Base-by-base conservation (phyloP, 2,888 invertebrate genomes). In the Exephanes ischioxanthus region DNA sequence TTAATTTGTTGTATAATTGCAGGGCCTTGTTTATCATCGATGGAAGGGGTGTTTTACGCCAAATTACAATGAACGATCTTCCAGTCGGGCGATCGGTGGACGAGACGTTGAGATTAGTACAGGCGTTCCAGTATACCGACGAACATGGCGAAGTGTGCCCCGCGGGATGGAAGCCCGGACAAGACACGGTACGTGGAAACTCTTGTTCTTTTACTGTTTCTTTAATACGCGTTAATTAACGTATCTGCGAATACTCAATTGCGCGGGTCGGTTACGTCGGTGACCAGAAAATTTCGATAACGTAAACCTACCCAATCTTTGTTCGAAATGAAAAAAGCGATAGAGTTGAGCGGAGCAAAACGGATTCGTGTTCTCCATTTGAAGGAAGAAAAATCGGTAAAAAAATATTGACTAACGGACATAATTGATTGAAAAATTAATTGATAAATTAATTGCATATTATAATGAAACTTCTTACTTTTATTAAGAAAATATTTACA, bases 21-120 rank as follows among this genome's bases (percentile, higher is more conserved):
- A 96, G 99, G 94, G 99, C 98, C 4, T 95, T 99, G 76, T 99
- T 99, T 92, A 99, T 99, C 80, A 98, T 99, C 92, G 99, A 99
- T 94, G 96, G 97, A 41, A 97, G 97, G 92, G 98, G 98, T 53
- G 95, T 97, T 80, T 94, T 99, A 58, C 95, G 99, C 75, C 99
- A 99, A 94, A 98, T 99, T 55, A 99, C 99, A 3, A 98, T 99
- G 98, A 99, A 99, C 94, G 99, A 99, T 95, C 95, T 99, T 87
- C 99, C 99, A 0, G 98, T 98, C 11, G 98, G 98, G 0, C 95
- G 99, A 81, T 98, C 98, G 81, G 99, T 99, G 2, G 99, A 99
- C 94, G 99, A 99, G 95, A 99, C 99, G 1, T 94, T 99, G 73
- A 95, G 99, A 92, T 95, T 99, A 77, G 98, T 99, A 0, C 99